Percentiles rank a stretch among this genome's conserved stretches.
These are phyloP conservation scores for Leptinotarsa juncta DNA, from an alignment of 2,888 invertebrate species.

Conservation along the genomic window DNA sequence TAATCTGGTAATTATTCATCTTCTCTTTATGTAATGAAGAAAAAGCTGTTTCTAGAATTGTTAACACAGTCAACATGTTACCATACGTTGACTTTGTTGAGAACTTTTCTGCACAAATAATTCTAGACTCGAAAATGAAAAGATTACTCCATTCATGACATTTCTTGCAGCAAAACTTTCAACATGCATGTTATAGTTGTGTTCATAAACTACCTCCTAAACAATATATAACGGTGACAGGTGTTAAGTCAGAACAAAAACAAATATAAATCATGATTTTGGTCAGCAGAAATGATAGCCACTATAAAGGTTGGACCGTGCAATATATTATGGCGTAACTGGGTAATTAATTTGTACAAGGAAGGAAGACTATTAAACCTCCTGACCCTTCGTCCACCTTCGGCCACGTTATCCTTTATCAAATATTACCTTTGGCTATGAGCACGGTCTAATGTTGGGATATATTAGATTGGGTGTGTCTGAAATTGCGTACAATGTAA, in stretches of 20 bases:
- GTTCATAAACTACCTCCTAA: slow-evolving; percentile 26
- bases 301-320: slow-evolving; percentile 29
- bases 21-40: too few relatives aligned
- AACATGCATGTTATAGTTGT: background rate
- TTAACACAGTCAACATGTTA: too few relatives aligned
- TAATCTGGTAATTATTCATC: too few relatives aligned
- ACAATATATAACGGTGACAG: slow-evolving; percentile 37
- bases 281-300: slow-evolving; percentile 40
- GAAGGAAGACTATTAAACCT: slow-evolving; percentile 41
- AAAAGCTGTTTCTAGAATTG: too few relatives aligned
- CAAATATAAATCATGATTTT: slow-evolving; percentile 43
- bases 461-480: background rate
- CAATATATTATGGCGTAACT: slow-evolving; percentile 31
- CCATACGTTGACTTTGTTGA: too few relatives aligned
- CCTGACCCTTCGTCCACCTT: slow-evolving; percentile 39
- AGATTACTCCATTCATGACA: background rate
- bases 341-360: slow-evolving; percentile 42
- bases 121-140: too few relatives aligned
- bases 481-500: slow-evolving; percentile 2
- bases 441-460: slow-evolving; percentile 1
- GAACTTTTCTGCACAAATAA: too few relatives aligned
- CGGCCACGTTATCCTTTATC: slow-evolving; percentile 35
- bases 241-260: slow-evolving; percentile 41
- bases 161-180: background rate
- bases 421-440: slow-evolving; percentile 24